phyloP scores from a whole-genome alignment of 2,797 vertebrate genomes.

The Allobates femoralis region DNA sequence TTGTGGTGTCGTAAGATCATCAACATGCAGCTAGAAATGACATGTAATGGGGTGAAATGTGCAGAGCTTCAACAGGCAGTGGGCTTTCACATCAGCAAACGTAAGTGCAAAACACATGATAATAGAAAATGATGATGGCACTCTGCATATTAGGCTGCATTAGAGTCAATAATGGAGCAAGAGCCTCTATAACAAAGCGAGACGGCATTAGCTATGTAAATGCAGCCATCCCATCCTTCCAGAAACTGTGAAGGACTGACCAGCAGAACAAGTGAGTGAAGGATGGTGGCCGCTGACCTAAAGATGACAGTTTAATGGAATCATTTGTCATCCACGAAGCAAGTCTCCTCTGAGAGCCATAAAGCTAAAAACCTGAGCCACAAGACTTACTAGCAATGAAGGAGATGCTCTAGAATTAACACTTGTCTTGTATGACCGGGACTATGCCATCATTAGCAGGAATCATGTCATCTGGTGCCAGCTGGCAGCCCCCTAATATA shows the following conservation, averaged over 20 bases:
- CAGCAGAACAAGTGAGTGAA: constrained; percentile 37
- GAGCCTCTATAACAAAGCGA: not conserved
- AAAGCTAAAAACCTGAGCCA: constrained; percentile 10
- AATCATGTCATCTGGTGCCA: not conserved
- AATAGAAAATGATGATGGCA: constrained; percentile 10
- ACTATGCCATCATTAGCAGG: not conserved
- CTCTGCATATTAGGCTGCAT: constrained; percentile 17
- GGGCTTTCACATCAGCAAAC: not conserved
- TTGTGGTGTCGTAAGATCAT: not conserved
- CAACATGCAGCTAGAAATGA: not conserved
- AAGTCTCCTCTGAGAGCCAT: constrained; percentile 30
- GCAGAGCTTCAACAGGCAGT: not conserved
- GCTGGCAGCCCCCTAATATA: not conserved
- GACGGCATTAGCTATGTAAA: not conserved
- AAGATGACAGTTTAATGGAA: constrained; percentile 57
- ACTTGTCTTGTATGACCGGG: constrained; percentile 24
- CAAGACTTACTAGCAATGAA: constrained; percentile 19
- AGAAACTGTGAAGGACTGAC: not conserved
- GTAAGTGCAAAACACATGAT: not conserved
- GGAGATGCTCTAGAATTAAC: constrained; percentile 11
- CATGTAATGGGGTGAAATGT: not conserved
- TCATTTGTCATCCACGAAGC: constrained; percentile 44
- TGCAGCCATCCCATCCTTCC: not conserved
- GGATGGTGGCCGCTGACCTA: constrained; percentile 40
- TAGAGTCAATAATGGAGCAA: not conserved